Percentiles rank a stretch among this genome's conserved stretches.
phyloP scores from a whole-genome alignment of 1,140 invertebrate species.

The Philotrypesis tridentata region DNA sequence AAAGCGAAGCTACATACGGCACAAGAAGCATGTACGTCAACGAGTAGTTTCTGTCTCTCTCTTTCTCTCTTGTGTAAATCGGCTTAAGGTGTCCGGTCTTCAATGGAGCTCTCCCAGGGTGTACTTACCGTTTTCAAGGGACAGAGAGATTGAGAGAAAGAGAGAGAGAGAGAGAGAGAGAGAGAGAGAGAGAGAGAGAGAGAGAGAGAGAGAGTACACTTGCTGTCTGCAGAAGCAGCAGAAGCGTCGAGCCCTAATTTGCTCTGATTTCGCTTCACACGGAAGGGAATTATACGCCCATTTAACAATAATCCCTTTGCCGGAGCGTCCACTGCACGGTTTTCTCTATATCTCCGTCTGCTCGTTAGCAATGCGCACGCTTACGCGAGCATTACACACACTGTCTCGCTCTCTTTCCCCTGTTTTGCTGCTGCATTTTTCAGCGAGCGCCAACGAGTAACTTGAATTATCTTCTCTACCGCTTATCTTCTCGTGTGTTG shows the following conservation, averaged over 20 bases:
- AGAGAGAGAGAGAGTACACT: neutral
- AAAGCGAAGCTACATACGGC: neutral
- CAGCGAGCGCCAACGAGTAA: neutral
- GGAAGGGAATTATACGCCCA: constrained; percentile 24
- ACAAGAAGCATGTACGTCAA: neutral
- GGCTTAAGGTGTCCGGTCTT: constrained; percentile 14
- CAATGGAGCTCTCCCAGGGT: neutral
- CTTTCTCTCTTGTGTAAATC: constrained; percentile 20
- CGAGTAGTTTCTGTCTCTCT: neutral
- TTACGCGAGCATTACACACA: neutral
- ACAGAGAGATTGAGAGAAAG: no score
- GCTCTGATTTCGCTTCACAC: constrained; percentile 28
- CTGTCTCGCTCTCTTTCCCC: no score
- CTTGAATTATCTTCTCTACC: neutral
- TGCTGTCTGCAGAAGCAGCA: neutral
- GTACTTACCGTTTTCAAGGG: neutral
- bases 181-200: no score
- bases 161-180: no score
- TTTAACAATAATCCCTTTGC: constrained; percentile 32
- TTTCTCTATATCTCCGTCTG: neutral
- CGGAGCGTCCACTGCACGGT: neutral
- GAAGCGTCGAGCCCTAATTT: constrained; percentile 1
- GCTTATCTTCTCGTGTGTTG: neutral
- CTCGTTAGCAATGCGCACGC: constrained; percentile 5
- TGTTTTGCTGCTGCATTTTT: neutral